Evolutionary conservation across 2,113 vertebrate species (phyloP), one percentile per base, ranked within the genome.

Genomic region (Puma concolor): DNA sequence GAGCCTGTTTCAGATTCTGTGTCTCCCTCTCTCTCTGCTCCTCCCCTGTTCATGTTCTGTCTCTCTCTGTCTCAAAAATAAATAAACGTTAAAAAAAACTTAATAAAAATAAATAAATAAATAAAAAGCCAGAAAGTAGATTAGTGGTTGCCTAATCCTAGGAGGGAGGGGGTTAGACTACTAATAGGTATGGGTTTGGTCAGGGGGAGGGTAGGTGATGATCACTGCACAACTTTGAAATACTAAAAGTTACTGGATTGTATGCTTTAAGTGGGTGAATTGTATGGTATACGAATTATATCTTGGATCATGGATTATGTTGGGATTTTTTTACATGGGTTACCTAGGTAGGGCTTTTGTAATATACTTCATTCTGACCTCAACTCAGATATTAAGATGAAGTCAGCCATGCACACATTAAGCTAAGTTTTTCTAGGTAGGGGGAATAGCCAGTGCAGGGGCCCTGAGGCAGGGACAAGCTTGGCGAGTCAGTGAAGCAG

Each of bases 221-320:
- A 64, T 95, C 4, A 16, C 82, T 83, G 23, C 7, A 82, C 16
- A 92, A 48, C 17, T 96, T 66, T 64, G 31, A 81, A 52, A 71
- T 71, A 84, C 1, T 25, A 5, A 88, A 96, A 93, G 12, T 25
- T 67, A 36, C 33, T 84, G 48, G 64, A 48, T 74, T 83, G 0
- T 87, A 17, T 8, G 76, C 41, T 96, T 71, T 83, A 90, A 92
- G 38, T 95, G 31, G 29, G 8, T 92, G 33, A 93, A 83, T 97
- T 82, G 33, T 84, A 81, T 80, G 50, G 31, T 93, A 76, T 88
- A 44, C 88, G 81, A 80, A 85, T 88, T 91, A 64, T 81, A 69
- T 82, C 60, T 95, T 10, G 38, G 38, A 74, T 36, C 0, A 95
- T 92, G 66, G 33, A 80, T 50, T 57, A 82, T 52, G 0, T 60